Conservation (phyloP, 2,113 vertebrate species). For the Lasiurus borealis region DNA sequence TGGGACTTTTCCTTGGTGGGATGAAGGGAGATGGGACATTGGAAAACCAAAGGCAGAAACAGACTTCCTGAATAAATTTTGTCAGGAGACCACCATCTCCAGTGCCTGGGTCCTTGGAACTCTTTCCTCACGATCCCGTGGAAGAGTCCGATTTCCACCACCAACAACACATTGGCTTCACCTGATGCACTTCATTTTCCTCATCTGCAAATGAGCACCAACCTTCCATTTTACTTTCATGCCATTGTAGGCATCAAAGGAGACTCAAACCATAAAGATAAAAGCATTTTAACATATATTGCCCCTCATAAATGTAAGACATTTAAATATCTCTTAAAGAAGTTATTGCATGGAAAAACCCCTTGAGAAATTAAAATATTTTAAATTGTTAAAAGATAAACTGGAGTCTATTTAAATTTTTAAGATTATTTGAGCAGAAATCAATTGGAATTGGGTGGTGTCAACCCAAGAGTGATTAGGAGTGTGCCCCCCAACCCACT, state of each 20-base stretch:
- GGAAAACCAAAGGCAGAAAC: background rate
- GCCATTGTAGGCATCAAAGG: background rate
- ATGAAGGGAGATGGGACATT: background rate
- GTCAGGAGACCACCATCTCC: background rate
- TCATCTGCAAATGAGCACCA: background rate
- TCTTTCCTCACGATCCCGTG: background rate
- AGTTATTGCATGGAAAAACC: background rate
- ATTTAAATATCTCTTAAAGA: background rate
- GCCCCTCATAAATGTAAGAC: background rate
- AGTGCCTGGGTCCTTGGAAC: background rate
- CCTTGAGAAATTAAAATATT: conserved; percentile 40
- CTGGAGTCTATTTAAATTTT: background rate
- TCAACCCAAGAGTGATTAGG: background rate
- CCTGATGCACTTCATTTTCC: background rate
- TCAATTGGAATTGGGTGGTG: background rate
- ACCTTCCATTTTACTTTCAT: background rate
- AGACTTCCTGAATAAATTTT: background rate
- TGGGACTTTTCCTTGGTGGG: background rate
- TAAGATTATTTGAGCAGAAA: background rate
- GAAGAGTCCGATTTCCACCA: background rate
- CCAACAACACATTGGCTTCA: no score
- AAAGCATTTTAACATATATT: background rate
- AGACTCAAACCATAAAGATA: background rate
- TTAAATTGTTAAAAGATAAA: background rate
- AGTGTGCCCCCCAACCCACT: background rate